These are phyloP conservation scores for Mustela lutreola DNA, from an alignment of 2,113 vertebrate genomes.

Conservation along the genomic window DNA sequence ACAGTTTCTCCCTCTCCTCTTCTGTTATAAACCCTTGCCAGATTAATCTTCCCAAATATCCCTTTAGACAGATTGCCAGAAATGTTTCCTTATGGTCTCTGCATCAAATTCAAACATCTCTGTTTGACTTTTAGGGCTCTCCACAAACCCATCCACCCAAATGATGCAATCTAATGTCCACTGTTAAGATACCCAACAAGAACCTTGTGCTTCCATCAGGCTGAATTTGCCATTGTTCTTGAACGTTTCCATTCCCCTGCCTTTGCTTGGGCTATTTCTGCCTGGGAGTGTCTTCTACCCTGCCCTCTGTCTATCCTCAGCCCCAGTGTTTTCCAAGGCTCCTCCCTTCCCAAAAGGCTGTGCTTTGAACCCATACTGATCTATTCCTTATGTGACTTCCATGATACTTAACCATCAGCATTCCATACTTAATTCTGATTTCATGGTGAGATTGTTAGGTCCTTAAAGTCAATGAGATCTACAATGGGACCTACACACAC, in stretches of 20 bases:
- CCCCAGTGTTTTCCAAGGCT: not conserved
- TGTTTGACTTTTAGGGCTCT: not conserved
- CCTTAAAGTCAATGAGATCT: not conserved
- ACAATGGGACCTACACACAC: too few species aligned
- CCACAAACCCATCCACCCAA: not conserved
- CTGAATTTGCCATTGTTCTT: not conserved
- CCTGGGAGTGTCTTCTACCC: not conserved
- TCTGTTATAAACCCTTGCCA: constrained; percentile 29
- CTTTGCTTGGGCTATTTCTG: not conserved
- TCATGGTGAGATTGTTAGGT: not conserved
- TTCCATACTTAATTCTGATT: not conserved
- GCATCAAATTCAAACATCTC: not conserved
- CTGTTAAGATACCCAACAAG: not conserved
- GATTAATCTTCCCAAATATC: not conserved
- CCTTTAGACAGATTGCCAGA: constrained; percentile 30
- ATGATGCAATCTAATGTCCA: not conserved
- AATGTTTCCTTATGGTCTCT: not conserved
- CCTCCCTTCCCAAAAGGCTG: not conserved
- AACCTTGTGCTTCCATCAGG: not conserved
- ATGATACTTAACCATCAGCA: not conserved
- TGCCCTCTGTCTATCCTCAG: not conserved
- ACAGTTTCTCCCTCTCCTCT: constrained; percentile 28
- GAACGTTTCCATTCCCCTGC: not conserved
- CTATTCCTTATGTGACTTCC: not conserved
- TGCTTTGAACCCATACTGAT: not conserved